Percentiles rank a stretch among this genome's conserved stretches.
phyloP scores from a whole-genome alignment of 2,113 vertebrate species.

The Turnix velox region DNA sequence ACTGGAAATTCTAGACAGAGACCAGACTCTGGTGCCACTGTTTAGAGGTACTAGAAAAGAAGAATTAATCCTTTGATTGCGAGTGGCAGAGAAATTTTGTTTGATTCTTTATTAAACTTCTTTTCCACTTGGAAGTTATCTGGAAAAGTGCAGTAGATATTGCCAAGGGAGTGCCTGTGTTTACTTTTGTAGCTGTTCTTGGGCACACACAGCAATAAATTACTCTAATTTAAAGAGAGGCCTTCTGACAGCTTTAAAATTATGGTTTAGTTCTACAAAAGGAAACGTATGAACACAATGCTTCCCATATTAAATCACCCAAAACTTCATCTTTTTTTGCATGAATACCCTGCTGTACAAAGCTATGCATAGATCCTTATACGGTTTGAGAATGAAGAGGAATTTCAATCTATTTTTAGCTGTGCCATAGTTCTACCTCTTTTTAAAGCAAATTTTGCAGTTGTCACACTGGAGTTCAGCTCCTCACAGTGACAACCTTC shows the following conservation, averaged over 20 bases:
- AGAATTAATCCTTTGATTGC: background rate
- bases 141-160: slow-evolving; percentile 1
- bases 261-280: slow-evolving; percentile 13
- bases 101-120: background rate
- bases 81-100: background rate
- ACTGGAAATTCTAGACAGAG: background rate
- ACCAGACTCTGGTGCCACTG: background rate
- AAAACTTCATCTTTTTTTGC: slow-evolving; percentile 5
- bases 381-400: slow-evolving; percentile 4
- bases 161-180: slow-evolving; percentile 10
- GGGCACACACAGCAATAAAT: slow-evolving; percentile 26
- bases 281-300: slow-evolving; percentile 32
- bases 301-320: slow-evolving; percentile 35
- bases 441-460: background rate
- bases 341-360: slow-evolving; percentile 13
- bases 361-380: slow-evolving; percentile 8
- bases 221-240: slow-evolving; percentile 17
- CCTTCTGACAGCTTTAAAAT: slow-evolving; percentile 22
- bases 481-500: background rate
- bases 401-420: slow-evolving; percentile 32
- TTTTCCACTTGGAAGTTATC: slow-evolving; percentile 13
- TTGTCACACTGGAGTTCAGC: background rate
- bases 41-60: background rate
- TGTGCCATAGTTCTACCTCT: background rate
- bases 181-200: slow-evolving; percentile 38